These are phyloP conservation scores for Hippolais icterina DNA, from an alignment of 2,113 vertebrate genomes.

Conservation along the genomic window DNA sequence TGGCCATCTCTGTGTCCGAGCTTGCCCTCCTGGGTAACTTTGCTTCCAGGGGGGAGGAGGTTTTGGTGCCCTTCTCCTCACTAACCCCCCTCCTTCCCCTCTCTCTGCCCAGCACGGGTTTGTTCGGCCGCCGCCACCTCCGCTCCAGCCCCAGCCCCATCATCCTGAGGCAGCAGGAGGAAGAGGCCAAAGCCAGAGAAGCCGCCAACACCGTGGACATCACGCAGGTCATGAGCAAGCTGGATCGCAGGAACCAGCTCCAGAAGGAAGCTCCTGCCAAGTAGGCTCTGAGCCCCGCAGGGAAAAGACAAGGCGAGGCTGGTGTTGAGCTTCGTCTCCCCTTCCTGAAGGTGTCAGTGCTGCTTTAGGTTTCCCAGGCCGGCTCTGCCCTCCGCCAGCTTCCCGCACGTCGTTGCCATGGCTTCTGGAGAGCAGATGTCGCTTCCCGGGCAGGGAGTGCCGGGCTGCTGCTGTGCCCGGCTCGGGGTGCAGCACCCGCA, in stretches of 20 bases:
- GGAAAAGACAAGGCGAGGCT: conserved; percentile 29
- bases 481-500: background rate
- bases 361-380: conserved; percentile 38
- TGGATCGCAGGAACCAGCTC: conserved; percentile 87
- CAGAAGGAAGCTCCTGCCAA: conserved; percentile 66
- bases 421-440: conserved; percentile 17
- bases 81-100: background rate
- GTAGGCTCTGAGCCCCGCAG: conserved; percentile 49
- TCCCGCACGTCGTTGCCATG: background rate
- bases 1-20: background rate
- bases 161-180: conserved; percentile 87
- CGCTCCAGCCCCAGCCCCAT: conserved; percentile 92
- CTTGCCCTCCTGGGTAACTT: background rate
- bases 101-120: conserved; percentile 64
- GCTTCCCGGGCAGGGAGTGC: background rate
- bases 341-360: conserved; percentile 65
- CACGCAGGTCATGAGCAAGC: conserved; percentile 99
- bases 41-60: background rate
- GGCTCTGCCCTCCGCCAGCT: background rate
- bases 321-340: conserved; percentile 39
- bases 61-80: background rate
- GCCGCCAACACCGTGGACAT: conserved; percentile 89
- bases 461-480: background rate
- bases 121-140: conserved; percentile 84
- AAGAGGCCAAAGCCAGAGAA: conserved; percentile 87